Percentiles rank a stretch among this genome's conserved stretches.
Evolutionary conservation across 2,888 invertebrate genomes (phyloP).

Genomic region (Synanthedon tipuliformis): DNA sequence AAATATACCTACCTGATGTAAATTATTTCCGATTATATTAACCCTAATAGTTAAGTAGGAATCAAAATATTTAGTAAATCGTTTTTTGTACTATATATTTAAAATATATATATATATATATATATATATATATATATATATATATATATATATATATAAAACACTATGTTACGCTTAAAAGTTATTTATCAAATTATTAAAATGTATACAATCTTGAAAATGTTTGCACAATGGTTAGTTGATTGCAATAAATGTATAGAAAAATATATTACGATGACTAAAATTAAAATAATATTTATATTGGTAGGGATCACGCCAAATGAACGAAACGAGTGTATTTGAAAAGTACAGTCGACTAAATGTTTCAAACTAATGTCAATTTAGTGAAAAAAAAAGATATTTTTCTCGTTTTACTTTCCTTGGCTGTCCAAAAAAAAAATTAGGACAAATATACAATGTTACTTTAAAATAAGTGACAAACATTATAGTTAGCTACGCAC

Average conservation of each 20-base stretch:
- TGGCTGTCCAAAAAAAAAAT: slow-evolving; percentile 6
- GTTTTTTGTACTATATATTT: slow-evolving; percentile 48
- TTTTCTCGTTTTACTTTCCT: slow-evolving; percentile 6
- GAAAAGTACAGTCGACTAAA: slow-evolving; percentile 1
- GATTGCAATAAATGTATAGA: slow-evolving; percentile 14
- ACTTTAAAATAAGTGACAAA: too few species aligned
- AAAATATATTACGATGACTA: slow-evolving; percentile 2
- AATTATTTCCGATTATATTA: neutral
- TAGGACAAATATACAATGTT: neutral
- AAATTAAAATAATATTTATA: neutral
- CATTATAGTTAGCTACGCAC: too few species aligned
- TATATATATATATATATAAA: slow-evolving; percentile 15
- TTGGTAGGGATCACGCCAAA: slow-evolving; percentile 10
- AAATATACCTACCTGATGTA: neutral
- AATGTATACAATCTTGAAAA: slow-evolving; percentile 15
- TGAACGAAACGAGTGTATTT: slow-evolving; percentile 5
- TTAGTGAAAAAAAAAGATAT: slow-evolving; percentile 13
- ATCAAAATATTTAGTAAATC: slow-evolving; percentile 42
- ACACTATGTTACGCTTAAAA: slow-evolving; percentile 45
- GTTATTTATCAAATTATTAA: slow-evolving; percentile 11
- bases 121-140: slow-evolving; percentile 12
- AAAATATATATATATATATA: slow-evolving; percentile 14
- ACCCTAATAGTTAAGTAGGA: slow-evolving; percentile 26
- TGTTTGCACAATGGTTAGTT: slow-evolving; percentile 24
- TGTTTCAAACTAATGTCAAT: slow-evolving; percentile 16